phyloP scores from a whole-genome alignment of 2,888 invertebrate genomes.

The Eustalomyia histrio region DNA sequence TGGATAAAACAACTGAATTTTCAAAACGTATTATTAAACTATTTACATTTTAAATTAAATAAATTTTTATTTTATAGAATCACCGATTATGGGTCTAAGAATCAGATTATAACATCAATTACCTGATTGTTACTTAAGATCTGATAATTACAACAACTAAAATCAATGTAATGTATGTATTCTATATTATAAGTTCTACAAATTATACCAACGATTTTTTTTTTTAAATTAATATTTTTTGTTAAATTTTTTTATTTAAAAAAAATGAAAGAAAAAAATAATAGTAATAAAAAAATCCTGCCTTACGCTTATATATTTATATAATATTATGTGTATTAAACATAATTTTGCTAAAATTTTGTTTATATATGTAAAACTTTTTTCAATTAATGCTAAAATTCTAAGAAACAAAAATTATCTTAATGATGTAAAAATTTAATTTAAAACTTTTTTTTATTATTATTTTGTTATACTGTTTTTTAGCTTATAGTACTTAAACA shows the following conservation, averaged over 20 bases:
- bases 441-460: not conserved
- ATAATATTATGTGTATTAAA: conserved; percentile 23
- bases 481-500: not conserved
- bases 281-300: conserved; percentile 55
- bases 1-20: too few species aligned
- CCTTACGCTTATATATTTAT: conserved; percentile 59
- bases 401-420: not conserved
- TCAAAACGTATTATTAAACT: too few species aligned
- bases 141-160: conserved; percentile 14
- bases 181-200: conserved; percentile 54
- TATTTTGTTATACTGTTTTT: not conserved
- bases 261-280: conserved; percentile 30
- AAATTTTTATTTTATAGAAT: conserved; percentile 77
- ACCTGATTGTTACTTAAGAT: conserved; percentile 73
- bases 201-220: conserved; percentile 64
- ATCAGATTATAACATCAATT: conserved; percentile 82
- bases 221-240: conserved; percentile 50
- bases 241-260: conserved; percentile 58
- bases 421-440: not conserved
- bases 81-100: conserved; percentile 82
- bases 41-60: too few species aligned
- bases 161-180: conserved; percentile 27
- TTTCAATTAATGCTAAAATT: not conserved
- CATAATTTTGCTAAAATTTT: conserved; percentile 2
- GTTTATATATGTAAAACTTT: not conserved